Base-by-base conservation (phyloP, 2,888 invertebrate genomes). In the Lasioglossum malachurum region DNA sequence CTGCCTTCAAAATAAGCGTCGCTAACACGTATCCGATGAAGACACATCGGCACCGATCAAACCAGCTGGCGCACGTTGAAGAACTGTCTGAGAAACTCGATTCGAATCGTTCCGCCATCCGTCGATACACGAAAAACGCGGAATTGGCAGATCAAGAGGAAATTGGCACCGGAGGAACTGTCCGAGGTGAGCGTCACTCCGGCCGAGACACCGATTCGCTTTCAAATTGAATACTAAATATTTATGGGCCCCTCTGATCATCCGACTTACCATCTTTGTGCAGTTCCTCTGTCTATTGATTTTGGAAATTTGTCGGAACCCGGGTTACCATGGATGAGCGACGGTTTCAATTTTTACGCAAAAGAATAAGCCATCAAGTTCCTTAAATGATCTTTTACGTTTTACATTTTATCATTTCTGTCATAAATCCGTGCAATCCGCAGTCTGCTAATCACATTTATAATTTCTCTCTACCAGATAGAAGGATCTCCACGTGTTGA, bases 101-200 rank as follows among this genome's bases (percentile, higher is more conserved):
- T 73, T 73, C 46, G 44, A 73, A 73, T 73, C 46, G 46, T 73
- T 73, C 46, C 73, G n/a, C 46, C 73, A 46, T 23, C 69, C 41
- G 35, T 69, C 69, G 69, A 69, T 27, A 27, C 73, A 46, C 27
- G 46, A 73, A 73, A 73, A 69, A 73, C 46, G 31, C 46, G 31
- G 31, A 2, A 72, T 27, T 16, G 27, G 19, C 46, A 31, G 19
- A 46, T 31, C 19, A 23, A 73, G 19, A 31, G 46, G 73, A 19
- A 41, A 69, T 69, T n/a, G 69, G 23, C 69, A n/a, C 23, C 35
- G 23, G 69, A 12, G n/a, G 38, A 69, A 69, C 64, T 64, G 64
- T 64, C 64, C 31, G 31, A 64, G 31, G 27, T 16, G 64, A 64
- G 64, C 16, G 64, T 64, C 64, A 16, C 64, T 31, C 27, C 64